A percentile compares a stretch with the other conserved stretches of the same genome.
phyloP scores from a whole-genome alignment of 2,888 invertebrate genomes.

The Temnothorax ravouxi region DNA sequence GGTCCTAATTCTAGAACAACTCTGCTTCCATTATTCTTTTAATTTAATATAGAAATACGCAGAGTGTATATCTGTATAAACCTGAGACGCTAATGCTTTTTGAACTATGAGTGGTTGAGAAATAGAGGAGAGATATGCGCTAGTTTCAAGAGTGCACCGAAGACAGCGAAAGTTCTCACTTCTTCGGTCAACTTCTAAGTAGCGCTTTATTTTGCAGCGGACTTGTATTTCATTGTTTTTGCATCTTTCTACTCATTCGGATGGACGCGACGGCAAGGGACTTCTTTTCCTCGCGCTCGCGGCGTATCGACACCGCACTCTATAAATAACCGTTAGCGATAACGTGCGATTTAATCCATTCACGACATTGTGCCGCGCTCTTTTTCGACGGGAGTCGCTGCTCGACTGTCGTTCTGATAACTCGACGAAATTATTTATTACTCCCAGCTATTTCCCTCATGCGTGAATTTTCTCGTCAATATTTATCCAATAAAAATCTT shows the following conservation, averaged over 20 bases:
- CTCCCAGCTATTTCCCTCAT: neutral
- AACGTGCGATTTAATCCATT: conserved; percentile 45
- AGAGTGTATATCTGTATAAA: neutral
- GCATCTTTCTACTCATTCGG: neutral
- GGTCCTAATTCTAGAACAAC: neutral
- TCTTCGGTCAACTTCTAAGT: neutral
- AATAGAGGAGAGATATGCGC: too few species aligned
- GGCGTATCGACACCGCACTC: conserved; percentile 46
- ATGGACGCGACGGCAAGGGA: neutral
- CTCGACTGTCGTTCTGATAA: neutral
- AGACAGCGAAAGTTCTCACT: neutral
- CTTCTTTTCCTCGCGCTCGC: conserved; percentile 1
- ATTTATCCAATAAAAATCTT: neutral
- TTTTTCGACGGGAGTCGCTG: conserved; percentile 48
- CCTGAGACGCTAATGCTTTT: neutral
- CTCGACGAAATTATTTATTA: neutral
- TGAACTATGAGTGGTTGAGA: neutral
- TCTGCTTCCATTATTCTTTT: neutral
- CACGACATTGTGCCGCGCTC: conserved; percentile 7
- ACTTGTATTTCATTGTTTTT: neutral
- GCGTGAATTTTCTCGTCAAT: neutral
- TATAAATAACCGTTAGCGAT: conserved; percentile 52
- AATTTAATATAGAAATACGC: neutral
- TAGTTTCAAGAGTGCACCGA: neutral
- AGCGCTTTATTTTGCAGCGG: neutral